Conservation (phyloP, 2,888 invertebrate species). For the Seira ritae region DNA sequence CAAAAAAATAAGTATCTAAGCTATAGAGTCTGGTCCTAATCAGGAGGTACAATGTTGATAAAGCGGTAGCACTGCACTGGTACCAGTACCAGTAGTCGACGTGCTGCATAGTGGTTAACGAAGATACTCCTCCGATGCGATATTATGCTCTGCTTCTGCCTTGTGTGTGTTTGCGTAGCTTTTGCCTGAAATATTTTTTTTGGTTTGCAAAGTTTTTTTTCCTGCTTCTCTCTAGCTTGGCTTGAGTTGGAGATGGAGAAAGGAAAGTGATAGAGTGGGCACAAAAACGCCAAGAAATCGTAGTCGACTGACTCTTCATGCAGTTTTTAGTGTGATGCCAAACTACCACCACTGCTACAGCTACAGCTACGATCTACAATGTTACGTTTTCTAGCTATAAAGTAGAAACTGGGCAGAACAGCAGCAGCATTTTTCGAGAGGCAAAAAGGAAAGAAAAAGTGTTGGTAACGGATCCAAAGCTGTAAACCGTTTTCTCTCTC, state of each 20-base stretch:
- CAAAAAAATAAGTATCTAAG: too few species aligned
- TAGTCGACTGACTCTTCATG: not conserved
- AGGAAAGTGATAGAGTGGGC: constrained; percentile 5
- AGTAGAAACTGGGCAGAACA: constrained; percentile 2
- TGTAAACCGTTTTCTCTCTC: constrained; percentile 3
- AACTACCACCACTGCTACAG: too few species aligned
- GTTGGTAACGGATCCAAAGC: constrained; percentile 12
- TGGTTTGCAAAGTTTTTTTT: not conserved
- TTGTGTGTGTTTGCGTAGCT: not conserved
- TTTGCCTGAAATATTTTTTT: constrained; percentile 2
- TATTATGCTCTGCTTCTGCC: too few species aligned
- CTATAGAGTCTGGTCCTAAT: too few species aligned
- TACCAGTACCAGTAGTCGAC: not conserved
- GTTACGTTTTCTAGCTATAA: constrained; percentile 4
- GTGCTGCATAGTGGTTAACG: constrained; percentile 10
- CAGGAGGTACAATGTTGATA: constrained; percentile 5
- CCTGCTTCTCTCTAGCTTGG: not conserved
- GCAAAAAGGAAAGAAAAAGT: constrained; percentile 5
- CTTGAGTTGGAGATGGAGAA: not conserved
- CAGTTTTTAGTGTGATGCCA: constrained; percentile 17
- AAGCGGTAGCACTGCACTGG: not conserved
- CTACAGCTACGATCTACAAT: not conserved
- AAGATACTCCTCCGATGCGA: not conserved
- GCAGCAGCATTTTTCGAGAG: not conserved
- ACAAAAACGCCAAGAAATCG: constrained; percentile 4